Evolutionary conservation across 2,888 invertebrate species (phyloP).

Genomic region (Drosophila subquinaria): DNA sequence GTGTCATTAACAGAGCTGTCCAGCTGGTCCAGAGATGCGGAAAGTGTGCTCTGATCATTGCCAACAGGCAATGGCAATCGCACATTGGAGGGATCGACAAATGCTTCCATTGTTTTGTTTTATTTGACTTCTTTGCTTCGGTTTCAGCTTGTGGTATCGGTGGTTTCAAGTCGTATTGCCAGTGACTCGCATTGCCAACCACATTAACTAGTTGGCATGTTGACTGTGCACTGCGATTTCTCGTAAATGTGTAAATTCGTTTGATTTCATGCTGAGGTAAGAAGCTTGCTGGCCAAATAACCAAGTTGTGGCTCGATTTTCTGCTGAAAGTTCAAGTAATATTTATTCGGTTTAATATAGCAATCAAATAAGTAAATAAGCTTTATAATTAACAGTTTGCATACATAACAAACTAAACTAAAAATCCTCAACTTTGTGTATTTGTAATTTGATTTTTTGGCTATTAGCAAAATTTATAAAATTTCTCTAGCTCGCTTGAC

Average conservation of each 20-base stretch:
- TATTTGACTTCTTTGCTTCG: neutral
- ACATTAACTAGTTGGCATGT: slow-evolving; percentile 30
- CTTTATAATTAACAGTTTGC: neutral
- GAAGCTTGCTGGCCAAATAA: neutral
- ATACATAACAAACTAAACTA: neutral
- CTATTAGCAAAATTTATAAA: neutral
- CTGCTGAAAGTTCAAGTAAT: slow-evolving; percentile 22
- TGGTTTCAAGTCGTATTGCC: neutral
- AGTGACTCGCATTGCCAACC: neutral
- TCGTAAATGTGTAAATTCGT: slow-evolving; percentile 21
- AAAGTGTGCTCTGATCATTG: slow-evolving; percentile 2
- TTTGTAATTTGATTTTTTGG: neutral
- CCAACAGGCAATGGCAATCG: slow-evolving; percentile 23
- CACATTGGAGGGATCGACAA: slow-evolving; percentile 17
- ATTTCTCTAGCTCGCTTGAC: too few relatives aligned
- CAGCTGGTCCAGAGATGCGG: slow-evolving; percentile 3
- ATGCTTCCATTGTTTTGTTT: slow-evolving; percentile 34
- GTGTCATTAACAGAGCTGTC: slow-evolving; percentile 37
- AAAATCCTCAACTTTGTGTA: neutral
- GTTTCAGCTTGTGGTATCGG: neutral
- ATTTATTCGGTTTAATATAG: neutral
- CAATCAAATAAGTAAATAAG: neutral
- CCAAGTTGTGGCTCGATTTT: neutral
- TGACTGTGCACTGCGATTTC: neutral
- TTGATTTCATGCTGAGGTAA: slow-evolving; percentile 4